Conservation (phyloP, 2,797 vertebrate species). For the Malurus leucopterus region DNA sequence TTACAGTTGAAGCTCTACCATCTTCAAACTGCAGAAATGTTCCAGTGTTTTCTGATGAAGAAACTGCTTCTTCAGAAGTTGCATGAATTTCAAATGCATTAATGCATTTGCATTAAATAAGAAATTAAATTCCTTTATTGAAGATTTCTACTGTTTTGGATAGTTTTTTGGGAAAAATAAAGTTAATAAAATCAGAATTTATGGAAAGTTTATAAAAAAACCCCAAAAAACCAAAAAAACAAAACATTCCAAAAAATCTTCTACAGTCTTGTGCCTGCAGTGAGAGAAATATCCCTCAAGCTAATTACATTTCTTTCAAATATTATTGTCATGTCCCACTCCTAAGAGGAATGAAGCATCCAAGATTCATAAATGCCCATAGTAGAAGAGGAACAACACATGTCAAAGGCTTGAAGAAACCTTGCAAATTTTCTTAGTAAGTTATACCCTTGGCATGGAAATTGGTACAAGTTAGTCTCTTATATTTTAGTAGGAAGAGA, state of each 20-base stretch:
- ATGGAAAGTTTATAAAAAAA: fast-evolving
- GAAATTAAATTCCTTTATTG: not conserved
- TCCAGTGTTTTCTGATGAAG: not conserved
- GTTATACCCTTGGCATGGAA: not conserved
- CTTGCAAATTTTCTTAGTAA: not conserved
- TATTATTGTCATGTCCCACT: fast-evolving
- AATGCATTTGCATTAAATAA: not conserved
- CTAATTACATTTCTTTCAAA: not conserved
- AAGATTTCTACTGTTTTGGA: not conserved
- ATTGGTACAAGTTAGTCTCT: not conserved
- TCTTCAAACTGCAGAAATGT: not conserved
- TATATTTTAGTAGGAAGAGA: not conserved
- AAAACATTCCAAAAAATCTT: not conserved
- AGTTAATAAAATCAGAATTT: not conserved
- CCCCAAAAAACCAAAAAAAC: not conserved
- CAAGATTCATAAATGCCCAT: not conserved
- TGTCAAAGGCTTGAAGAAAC: not conserved
- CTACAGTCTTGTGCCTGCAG: not conserved
- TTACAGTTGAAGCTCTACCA: not conserved
- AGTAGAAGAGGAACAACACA: not conserved
- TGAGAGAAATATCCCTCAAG: not conserved
- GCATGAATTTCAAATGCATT: not conserved
- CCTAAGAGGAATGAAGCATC: not conserved
- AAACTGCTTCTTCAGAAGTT: not conserved
- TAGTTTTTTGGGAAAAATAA: not conserved